Conservation (phyloP, 2,888 invertebrate genomes). For the Eudasyphora cyanicolor region DNA sequence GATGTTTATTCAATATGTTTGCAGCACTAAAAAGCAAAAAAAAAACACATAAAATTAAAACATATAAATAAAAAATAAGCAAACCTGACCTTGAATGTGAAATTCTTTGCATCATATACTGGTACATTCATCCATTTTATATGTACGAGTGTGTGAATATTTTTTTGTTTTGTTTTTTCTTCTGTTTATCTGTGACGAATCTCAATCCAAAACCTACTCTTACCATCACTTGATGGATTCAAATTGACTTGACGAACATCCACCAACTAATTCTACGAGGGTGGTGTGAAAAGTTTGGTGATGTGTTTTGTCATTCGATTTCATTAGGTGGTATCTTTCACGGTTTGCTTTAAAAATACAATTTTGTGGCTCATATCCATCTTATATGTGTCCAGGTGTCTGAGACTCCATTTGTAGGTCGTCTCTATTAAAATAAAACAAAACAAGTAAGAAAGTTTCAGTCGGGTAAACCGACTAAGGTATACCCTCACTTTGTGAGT, state of each 20-base stretch:
- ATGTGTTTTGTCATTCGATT: background rate
- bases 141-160: background rate
- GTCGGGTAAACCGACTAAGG: too few relatives aligned
- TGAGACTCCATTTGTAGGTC: too few relatives aligned
- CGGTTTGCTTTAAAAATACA: too few relatives aligned
- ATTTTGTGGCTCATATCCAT: too few relatives aligned
- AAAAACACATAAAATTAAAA: too few relatives aligned
- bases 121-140: background rate
- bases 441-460: too few relatives aligned
- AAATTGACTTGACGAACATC: background rate
- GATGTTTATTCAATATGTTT: background rate
- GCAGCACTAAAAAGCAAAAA: background rate
- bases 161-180: background rate
- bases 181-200: background rate
- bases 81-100: slow-evolving; percentile 59
- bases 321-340: too few relatives aligned
- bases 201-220: background rate
- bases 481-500: too few relatives aligned
- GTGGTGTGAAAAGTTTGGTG: too few relatives aligned
- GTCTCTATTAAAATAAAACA: too few relatives aligned
- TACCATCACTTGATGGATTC: too few relatives aligned
- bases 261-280: background rate
- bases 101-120: slow-evolving; percentile 56
- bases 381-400: too few relatives aligned
- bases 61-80: slow-evolving; percentile 33